Base-by-base conservation (phyloP, 2,113 vertebrate species). In the Burhinus oedicnemus region DNA sequence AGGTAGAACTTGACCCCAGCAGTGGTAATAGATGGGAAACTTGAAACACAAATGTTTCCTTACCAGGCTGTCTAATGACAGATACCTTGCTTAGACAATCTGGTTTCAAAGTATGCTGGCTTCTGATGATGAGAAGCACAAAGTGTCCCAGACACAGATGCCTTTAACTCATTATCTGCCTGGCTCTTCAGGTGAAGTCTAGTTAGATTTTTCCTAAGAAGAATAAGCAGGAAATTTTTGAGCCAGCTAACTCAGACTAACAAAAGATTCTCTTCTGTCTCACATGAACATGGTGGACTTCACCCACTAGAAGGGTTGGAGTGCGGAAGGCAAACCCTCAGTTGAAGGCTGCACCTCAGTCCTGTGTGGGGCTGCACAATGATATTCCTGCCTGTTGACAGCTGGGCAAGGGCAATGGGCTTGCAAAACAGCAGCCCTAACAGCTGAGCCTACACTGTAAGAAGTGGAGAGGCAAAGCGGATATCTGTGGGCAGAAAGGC, bases 1-100 rank as follows among this genome's bases (percentile, higher is more conserved):
- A 82, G 8, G 57, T 60, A 89, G 57, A 89, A 79, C 54, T 76
- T 95, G 72, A 94, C 62, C 91, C 95, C 54, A 60, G 69, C 30
- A 64, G 44, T 18, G 23, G 29, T 65, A 82, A 94, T 32, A 64
- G 61, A 92, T 65, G 25, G 49, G 52, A 92, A 92, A 84, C 34
- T 72, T 72, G 38, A 91, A 93, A 91, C 40, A 89, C 2, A 2
- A 71, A 49, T 68, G 52, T 71, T 91, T 95, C 71, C 47, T 75
- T 79, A 70, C 60, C 7, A 61, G 30, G 36, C 26, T 62, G 23
- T 86, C 44, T 45, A 91, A 79, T 12, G 44, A 87, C 19, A 72
- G 29, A 29, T 75, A 66, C 5, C 29, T 92, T 60, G 44, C 47
- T 75, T 55, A 85, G 22, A 22, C 5, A 12, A 9, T 36, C 34